These are phyloP conservation scores for Hylaeus volcanicus DNA, from an alignment of 1,140 invertebrate species.

Conservation along the genomic window DNA sequence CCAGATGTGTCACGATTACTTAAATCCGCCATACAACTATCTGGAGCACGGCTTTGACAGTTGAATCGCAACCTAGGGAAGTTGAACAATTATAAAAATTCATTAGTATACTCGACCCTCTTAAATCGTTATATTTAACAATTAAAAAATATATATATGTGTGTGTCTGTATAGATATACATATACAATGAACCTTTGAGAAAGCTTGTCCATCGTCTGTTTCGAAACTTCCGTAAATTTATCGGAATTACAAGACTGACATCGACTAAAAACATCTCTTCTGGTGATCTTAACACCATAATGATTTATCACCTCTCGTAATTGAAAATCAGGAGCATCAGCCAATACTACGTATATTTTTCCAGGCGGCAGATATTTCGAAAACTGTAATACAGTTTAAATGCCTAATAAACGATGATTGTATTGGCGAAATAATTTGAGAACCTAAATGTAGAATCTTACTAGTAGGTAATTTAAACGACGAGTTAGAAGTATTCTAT, in stretches of 20 bases:
- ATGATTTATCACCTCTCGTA: constrained; percentile 82
- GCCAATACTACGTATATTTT: constrained; percentile 81
- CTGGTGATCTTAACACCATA: constrained; percentile 83
- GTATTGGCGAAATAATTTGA: constrained; percentile 1
- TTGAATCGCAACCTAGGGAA: constrained; percentile 17
- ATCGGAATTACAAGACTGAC: constrained; percentile 84
- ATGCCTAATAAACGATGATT: constrained; percentile 11
- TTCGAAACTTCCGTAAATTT: constrained; percentile 80
- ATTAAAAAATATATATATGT: neutral
- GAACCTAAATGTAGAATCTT: constrained; percentile 36
- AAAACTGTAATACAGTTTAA: constrained; percentile 73
- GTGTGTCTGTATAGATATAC: no score
- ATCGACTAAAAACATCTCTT: constrained; percentile 85
- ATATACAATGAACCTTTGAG: constrained; percentile 57
- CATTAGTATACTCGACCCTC: neutral
- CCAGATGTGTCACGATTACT: neutral
- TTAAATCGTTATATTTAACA: neutral
- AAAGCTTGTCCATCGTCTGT: constrained; percentile 77
- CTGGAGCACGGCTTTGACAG: no score
- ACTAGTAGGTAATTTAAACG: constrained; percentile 79
- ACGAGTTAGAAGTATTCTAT: constrained; percentile 83
- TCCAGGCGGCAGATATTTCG: constrained; percentile 77
- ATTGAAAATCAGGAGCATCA: constrained; percentile 80
- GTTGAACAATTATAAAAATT: constrained; percentile 32
- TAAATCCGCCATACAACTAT: neutral